Percentiles rank a stretch among this genome's conserved stretches.
Evolutionary conservation across 2,113 vertebrate species (phyloP).

Genomic region (Myotis brandtii): DNA sequence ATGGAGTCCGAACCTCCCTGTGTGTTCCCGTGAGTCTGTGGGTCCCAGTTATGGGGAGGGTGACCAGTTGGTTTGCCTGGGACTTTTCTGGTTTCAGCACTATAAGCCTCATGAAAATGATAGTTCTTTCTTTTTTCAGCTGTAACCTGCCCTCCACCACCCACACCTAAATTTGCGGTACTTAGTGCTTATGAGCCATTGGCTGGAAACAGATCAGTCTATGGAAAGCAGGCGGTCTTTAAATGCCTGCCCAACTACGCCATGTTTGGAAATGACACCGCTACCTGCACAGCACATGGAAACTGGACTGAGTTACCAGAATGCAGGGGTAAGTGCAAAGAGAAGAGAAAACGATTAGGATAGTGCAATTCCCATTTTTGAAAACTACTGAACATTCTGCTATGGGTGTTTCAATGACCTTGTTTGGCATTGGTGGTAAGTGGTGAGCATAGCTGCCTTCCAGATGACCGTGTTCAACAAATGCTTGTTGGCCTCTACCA

Average conservation of each 20-base stretch:
- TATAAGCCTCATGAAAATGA: neutral
- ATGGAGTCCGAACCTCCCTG: slow-evolving; percentile 88
- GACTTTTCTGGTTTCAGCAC: neutral
- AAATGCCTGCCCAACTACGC: slow-evolving; percentile 87
- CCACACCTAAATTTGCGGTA: slow-evolving; percentile 83
- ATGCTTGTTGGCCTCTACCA: neutral
- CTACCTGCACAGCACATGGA: slow-evolving; percentile 87
- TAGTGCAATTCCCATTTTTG: neutral
- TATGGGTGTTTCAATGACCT: neutral
- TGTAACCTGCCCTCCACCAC: slow-evolving; percentile 88
- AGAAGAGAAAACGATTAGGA: neutral
- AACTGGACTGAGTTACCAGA: slow-evolving; percentile 91
- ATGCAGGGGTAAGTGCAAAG: slow-evolving; percentile 88
- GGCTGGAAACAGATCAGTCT: slow-evolving; percentile 80
- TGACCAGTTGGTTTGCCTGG: neutral
- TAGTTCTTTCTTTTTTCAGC: slow-evolving; percentile 81
- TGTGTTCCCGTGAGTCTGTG: slow-evolving; percentile 88
- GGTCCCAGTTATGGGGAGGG: neutral
- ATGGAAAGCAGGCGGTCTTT: slow-evolving; percentile 84
- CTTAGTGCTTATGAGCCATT: slow-evolving; percentile 79
- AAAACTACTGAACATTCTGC: neutral
- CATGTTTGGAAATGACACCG: slow-evolving; percentile 88
- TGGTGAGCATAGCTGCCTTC: neutral
- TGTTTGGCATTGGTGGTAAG: neutral
- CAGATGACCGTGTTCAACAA: neutral